Base-by-base conservation (phyloP, 2,888 invertebrate species). In the Gymnosoma rotundatum region DNA sequence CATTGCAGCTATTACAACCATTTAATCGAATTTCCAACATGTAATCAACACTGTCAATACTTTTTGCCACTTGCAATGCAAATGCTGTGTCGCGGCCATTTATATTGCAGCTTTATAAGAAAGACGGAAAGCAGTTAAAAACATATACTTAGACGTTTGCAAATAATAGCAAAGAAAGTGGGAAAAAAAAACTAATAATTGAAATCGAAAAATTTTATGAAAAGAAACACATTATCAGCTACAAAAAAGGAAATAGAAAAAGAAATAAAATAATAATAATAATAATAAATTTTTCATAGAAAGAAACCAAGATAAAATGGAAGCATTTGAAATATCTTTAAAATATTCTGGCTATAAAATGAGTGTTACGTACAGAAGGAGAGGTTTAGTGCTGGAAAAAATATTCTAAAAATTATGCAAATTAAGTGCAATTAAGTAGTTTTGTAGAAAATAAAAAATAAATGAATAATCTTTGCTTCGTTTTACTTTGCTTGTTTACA, bases 1-100 rank as follows among this genome's bases (percentile, higher is more conserved):
- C 72, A 83, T 79, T 78, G 79, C 83, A 72, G 66, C 81, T 61
- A 79, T 78, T 78, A 76, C 81, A 82, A 75, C 80, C 83, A 83
- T 83, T 88, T 87, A 90, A 89, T 88, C 88, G 88, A 86, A 88
- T 89, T 89, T 91, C 89, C 86, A 91, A 83, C 89, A 89, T 88
- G 87, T 88, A 90, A 87, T 89, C 87, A 79, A 85, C 86, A 87
- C 88, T 88, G 88, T 90, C 88, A 86, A 84, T 84, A 81, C 74
- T 78, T 81, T 88, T 88, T 86, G 88, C 87, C 85, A 87, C 88
- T 83, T 88, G 83, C 81, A 90, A 80, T 73, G 42, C 42, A n/a
- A 48, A 79, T 32, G 18, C 42, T 45, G 16, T 83, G 88, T 84
- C 67, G 87, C 86, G 61, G 36, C 60, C 56, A 56, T 48, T 72